Percentiles rank a stretch among this genome's conserved stretches.
Conservation (phyloP, 2,113 vertebrate species). For the Varanus komodoensis region DNA sequence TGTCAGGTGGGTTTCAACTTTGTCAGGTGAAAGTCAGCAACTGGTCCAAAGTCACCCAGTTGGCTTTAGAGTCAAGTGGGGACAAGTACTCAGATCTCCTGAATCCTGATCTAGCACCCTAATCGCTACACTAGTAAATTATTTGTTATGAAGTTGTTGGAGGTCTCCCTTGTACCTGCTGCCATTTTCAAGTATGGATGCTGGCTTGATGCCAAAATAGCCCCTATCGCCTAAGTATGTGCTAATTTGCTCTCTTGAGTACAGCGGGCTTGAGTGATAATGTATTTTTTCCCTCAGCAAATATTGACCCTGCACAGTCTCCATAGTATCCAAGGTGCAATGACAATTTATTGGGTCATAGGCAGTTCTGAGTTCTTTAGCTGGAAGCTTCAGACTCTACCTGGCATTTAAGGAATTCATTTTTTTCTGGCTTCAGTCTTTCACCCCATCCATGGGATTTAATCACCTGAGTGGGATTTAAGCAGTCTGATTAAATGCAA, state of each 20-base stretch:
- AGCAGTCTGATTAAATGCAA: background rate
- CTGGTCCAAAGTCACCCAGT: too few species aligned
- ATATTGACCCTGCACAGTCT: background rate
- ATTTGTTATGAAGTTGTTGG: background rate
- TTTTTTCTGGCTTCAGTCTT: background rate
- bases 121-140: too few species aligned
- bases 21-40: too few species aligned
- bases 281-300: background rate
- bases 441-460: background rate
- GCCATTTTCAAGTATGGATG: background rate
- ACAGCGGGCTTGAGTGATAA: background rate
- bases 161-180: background rate
- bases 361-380: background rate
- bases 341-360: background rate
- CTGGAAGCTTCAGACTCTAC: background rate
- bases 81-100: too few species aligned
- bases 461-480: background rate
- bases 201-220: background rate
- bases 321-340: background rate
- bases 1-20: too few species aligned
- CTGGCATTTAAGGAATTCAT: background rate
- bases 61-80: too few species aligned
- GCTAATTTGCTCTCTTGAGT: constrained; percentile 5
- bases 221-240: background rate
- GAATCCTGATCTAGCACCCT: too few species aligned